phyloP scores from a whole-genome alignment of 2,888 invertebrate species.

The Yponomeuta evonymella region DNA sequence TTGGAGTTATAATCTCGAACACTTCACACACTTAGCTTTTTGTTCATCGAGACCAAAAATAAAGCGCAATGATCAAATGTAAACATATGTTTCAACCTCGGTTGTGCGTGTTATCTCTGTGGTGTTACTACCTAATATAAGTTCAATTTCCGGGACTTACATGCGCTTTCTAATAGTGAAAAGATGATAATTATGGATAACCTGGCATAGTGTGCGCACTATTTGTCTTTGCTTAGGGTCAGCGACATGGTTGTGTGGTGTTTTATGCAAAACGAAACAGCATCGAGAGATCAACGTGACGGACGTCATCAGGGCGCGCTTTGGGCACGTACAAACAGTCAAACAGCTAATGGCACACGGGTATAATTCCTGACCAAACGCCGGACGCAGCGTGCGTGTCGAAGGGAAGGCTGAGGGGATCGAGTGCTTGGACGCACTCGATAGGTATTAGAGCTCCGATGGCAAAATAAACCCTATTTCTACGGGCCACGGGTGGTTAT shows the following conservation, averaged over 20 bases:
- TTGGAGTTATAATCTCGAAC: no score
- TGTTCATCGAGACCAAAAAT: no score
- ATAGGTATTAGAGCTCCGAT: neutral
- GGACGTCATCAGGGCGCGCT: neutral
- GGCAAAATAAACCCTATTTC: conserved; percentile 2
- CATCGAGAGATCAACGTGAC: conserved; percentile 2
- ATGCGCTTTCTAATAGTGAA: neutral
- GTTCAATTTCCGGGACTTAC: no score
- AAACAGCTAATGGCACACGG: conserved; percentile 66
- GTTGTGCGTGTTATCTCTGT: no score
- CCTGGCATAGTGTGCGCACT: no score
- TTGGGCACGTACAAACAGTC: conserved; percentile 20
- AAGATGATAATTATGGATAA: neutral
- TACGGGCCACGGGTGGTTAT: neutral
- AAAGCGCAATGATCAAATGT: no score
- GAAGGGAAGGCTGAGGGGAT: conserved; percentile 31
- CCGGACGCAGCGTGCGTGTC: conserved; percentile 58
- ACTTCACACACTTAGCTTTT: no score
- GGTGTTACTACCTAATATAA: no score
- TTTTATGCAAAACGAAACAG: neutral
- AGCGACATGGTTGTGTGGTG: neutral
- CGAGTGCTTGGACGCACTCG: conserved; percentile 24
- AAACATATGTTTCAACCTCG: no score
- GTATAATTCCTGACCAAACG: conserved; percentile 62
- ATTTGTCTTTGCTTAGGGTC: no score